Percentiles rank a stretch among this genome's conserved stretches.
phyloP scores from a whole-genome alignment of 2,888 invertebrate genomes.

The Conus canariensis region DNA sequence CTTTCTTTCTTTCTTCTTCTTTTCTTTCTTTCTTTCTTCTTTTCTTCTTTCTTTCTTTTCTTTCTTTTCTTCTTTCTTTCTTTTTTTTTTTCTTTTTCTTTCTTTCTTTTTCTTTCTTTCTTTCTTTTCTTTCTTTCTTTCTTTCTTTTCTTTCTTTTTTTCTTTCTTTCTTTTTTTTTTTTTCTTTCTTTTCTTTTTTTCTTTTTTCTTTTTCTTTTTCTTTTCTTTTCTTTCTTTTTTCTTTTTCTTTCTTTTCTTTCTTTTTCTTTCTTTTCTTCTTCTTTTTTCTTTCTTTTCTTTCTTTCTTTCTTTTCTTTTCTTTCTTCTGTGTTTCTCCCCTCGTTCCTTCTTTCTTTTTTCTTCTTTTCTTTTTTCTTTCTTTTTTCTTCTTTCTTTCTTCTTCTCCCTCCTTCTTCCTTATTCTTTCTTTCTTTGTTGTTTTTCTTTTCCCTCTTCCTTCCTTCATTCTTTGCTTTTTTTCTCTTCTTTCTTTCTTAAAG shows the following conservation, averaged over 20 bases:
- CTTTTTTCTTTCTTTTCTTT: not conserved
- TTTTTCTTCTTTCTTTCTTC: not conserved
- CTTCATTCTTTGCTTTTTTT: not conserved
- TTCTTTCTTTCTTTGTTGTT: too few relatives aligned
- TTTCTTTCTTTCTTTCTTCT: too few relatives aligned
- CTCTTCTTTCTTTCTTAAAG: too few relatives aligned
- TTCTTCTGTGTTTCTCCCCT: too few relatives aligned
- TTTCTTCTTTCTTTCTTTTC: too few relatives aligned
- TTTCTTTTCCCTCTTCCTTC: not conserved
- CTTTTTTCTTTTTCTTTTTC: not conserved
- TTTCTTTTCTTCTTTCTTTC: too few relatives aligned
- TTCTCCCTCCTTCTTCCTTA: not conserved
- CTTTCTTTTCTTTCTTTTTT: not conserved
- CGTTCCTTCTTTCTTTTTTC: too few relatives aligned
- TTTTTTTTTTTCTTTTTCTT: too few relatives aligned
- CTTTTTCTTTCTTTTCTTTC: not conserved
- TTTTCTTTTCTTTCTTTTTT: not conserved
- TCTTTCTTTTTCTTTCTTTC: too few relatives aligned
- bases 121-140: not conserved
- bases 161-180: not conserved
- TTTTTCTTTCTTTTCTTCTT: not conserved
- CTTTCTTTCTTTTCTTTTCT: not conserved
- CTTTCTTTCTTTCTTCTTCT: too few relatives aligned
- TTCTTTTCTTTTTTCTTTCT: too few relatives aligned
- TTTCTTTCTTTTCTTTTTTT: not conserved